Percentiles rank a stretch among this genome's conserved stretches.
Evolutionary conservation across 2,888 invertebrate species (phyloP).

Genomic region (Eupithecia abbreviata): DNA sequence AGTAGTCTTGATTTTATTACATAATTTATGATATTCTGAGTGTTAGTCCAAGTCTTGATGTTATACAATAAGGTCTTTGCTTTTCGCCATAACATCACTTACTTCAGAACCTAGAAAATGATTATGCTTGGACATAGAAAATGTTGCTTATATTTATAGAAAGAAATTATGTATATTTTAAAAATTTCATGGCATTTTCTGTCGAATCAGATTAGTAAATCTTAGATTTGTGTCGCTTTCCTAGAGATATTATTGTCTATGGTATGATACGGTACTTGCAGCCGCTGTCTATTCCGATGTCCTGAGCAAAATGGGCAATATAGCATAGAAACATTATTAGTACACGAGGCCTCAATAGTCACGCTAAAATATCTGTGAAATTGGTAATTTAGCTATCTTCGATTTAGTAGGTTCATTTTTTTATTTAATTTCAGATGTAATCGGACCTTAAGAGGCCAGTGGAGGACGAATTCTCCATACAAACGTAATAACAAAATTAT

Average conservation of each 20-base stretch:
- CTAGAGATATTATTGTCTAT: not conserved
- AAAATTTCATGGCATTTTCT: not conserved
- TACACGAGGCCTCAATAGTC: not conserved
- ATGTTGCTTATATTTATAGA: too few relatives aligned
- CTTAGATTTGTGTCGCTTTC: not conserved
- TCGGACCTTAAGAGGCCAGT: too few relatives aligned
- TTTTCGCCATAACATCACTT: not conserved
- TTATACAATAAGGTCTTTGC: not conserved
- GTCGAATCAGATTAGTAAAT: not conserved
- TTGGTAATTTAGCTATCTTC: not conserved
- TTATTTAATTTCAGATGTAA: too few relatives aligned
- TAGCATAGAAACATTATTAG: not conserved
- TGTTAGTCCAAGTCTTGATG: not conserved
- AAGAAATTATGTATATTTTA: too few relatives aligned
- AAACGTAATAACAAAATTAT: too few relatives aligned
- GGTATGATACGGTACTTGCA: not conserved
- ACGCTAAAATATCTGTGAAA: not conserved
- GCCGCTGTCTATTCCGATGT: not conserved
- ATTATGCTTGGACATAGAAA: not conserved
- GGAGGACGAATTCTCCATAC: too few relatives aligned
- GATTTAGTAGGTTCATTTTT: not conserved
- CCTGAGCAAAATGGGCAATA: not conserved
- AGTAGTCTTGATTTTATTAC: too few relatives aligned
- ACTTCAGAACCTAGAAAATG: not conserved
- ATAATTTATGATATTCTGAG: not conserved